Conservation (phyloP, 1,140 invertebrate genomes). For the Drosophila ficusphila region DNA sequence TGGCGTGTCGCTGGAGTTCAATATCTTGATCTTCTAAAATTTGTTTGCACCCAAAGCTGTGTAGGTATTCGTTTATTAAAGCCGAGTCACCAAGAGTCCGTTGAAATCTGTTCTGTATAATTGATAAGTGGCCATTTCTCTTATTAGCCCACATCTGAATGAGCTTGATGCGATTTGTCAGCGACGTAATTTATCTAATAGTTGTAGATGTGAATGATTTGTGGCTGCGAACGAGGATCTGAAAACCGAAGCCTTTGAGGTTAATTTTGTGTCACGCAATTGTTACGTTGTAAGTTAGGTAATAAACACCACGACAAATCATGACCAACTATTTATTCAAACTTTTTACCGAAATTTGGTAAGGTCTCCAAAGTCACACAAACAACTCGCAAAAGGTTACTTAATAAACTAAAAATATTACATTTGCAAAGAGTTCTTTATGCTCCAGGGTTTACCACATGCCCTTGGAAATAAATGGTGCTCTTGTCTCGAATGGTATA, state of each 20-base stretch:
- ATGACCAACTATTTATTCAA: too few species aligned
- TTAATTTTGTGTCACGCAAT: background rate
- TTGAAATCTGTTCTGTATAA: conserved; percentile 9
- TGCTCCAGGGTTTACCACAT: background rate
- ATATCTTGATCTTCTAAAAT: conserved; percentile 18
- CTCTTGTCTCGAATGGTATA: conserved; percentile 6
- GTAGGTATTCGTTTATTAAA: background rate
- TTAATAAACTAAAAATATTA: too few species aligned
- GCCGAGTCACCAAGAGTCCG: background rate
- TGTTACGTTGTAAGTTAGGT: too few species aligned
- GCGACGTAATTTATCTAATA: conserved; percentile 5
- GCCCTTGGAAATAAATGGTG: background rate
- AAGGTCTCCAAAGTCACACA: too few species aligned
- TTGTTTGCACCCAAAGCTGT: conserved; percentile 30
- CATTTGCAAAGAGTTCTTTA: too few species aligned
- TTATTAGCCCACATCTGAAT: conserved; percentile 12
- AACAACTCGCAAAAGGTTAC: too few species aligned
- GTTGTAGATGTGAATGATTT: background rate
- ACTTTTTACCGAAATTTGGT: too few species aligned
- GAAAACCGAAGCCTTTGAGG: too few species aligned
- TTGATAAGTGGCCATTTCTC: conserved; percentile 11
- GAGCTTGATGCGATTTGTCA: background rate
- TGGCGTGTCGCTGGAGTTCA: conserved; percentile 22
- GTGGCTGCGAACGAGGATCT: background rate
- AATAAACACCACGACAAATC: too few species aligned